Evolutionary conservation across 2,888 invertebrate species (phyloP).

Genomic region (Diogma glabrata): DNA sequence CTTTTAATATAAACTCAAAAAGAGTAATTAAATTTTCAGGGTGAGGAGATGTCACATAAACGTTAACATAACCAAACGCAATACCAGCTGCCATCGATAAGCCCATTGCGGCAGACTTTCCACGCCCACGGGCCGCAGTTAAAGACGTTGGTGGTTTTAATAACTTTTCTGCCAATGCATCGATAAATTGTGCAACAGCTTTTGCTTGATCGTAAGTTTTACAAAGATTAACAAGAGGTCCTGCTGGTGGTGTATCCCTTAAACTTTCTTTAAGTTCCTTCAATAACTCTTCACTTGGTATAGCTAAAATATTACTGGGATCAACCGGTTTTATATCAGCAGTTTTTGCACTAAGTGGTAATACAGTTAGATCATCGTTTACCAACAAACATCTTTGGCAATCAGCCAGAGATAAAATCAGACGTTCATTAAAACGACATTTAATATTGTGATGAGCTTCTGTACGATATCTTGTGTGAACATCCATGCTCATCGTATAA

Average conservation of each 20-base stretch:
- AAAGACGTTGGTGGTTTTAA: constrained; percentile 78
- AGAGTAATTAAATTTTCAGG: constrained; percentile 96
- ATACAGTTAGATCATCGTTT: constrained; percentile 82
- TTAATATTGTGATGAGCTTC: constrained; percentile 88
- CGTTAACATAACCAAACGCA: constrained; percentile 70
- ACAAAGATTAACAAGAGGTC: constrained; percentile 76
- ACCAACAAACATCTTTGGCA: constrained; percentile 85
- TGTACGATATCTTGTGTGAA: constrained; percentile 83
- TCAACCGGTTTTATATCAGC: constrained; percentile 66
- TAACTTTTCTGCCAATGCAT: constrained; percentile 86
- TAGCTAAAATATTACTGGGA: not conserved
- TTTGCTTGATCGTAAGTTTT: constrained; percentile 91
- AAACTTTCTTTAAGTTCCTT: constrained; percentile 68
- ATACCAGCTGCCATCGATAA: constrained; percentile 80
- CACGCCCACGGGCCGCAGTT: constrained; percentile 93
- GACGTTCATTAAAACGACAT: constrained; percentile 92
- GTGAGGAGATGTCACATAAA: constrained; percentile 95
- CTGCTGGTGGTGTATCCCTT: constrained; percentile 84
- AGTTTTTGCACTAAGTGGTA: constrained; percentile 85
- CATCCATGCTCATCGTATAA: constrained; percentile 97
- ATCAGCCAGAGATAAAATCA: constrained; percentile 79
- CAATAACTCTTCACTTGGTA: constrained; percentile 46
- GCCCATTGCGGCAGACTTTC: constrained; percentile 96
- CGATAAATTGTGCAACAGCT: constrained; percentile 83
- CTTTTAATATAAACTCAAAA: constrained; percentile 94